Conservation (phyloP, 2,888 invertebrate genomes). For the Himalopsyche tibetana region DNA sequence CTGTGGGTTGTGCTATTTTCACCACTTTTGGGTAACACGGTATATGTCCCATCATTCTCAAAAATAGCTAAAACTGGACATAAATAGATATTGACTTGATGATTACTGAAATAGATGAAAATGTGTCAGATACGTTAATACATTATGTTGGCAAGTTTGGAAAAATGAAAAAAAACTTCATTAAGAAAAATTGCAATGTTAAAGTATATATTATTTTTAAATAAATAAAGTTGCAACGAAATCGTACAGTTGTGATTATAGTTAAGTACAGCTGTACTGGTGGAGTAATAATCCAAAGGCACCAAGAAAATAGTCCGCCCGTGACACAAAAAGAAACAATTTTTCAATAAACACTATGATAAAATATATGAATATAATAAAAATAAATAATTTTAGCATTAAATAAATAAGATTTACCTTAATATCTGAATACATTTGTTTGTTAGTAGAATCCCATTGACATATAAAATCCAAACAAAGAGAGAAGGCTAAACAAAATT, state of each 20-base stretch:
- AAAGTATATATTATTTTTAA: too few species aligned
- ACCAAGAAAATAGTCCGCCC: neutral
- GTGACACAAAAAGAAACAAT: constrained; percentile 13
- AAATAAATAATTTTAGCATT: neutral
- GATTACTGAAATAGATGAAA: too few species aligned
- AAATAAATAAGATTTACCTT: neutral
- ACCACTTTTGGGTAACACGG: neutral
- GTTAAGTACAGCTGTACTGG: neutral
- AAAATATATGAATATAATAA: neutral
- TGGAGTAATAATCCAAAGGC: neutral
- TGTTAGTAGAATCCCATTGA: neutral
- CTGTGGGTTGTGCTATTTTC: constrained; percentile 22
- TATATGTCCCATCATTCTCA: too few species aligned
- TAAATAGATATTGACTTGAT: too few species aligned
- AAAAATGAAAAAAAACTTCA: too few species aligned
- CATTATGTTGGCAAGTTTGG: too few species aligned
- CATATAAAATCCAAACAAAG: neutral
- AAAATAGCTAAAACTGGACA: too few species aligned
- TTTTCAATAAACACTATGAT: neutral
- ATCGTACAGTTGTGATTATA: neutral
- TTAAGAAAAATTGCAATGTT: too few species aligned
- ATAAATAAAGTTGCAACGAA: neutral
- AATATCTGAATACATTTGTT: neutral
- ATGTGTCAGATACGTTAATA: too few species aligned
- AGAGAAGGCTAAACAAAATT: constrained; percentile 27